Percentiles rank a stretch among this genome's conserved stretches.
Conservation (phyloP, 1,140 invertebrate genomes). For the Drosophila arawakana region DNA sequence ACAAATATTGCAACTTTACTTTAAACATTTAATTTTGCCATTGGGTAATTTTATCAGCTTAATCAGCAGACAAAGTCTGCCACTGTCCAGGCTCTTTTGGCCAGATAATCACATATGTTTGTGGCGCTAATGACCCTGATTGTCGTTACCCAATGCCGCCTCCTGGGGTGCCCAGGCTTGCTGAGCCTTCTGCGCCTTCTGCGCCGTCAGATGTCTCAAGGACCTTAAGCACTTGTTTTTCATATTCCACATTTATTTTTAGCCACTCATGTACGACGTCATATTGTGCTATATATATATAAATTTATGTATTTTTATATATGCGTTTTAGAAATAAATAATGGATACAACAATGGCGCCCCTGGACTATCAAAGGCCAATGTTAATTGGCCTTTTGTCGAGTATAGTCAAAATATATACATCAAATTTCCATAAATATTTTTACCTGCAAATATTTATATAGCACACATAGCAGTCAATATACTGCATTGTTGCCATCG, state of each 20-base stretch:
- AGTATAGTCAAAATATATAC: slow-evolving; percentile 41
- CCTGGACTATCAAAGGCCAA: slow-evolving; percentile 66
- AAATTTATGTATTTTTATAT: slow-evolving; percentile 36
- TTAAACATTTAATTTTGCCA: slow-evolving; percentile 38
- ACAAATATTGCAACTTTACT: slow-evolving; percentile 12
- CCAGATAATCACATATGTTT: slow-evolving; percentile 31
- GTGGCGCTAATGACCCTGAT: slow-evolving; percentile 41
- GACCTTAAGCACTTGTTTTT: slow-evolving; percentile 38
- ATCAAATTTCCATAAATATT: slow-evolving; percentile 38
- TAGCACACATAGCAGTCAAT: slow-evolving; percentile 3
- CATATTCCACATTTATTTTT: slow-evolving; percentile 60
- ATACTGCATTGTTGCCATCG: slow-evolving; percentile 1
- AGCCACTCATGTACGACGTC: slow-evolving; percentile 50
- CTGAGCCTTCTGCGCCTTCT: slow-evolving; percentile 18
- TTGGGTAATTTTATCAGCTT: neutral
- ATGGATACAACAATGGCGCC: slow-evolving; percentile 48
- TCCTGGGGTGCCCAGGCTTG: slow-evolving; percentile 9
- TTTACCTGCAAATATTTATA: slow-evolving; percentile 51
- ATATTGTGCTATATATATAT: slow-evolving; percentile 40
- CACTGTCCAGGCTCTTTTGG: slow-evolving; percentile 13
- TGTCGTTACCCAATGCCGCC: slow-evolving; percentile 24
- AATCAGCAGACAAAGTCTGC: slow-evolving; percentile 27
- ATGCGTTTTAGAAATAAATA: slow-evolving; percentile 18
- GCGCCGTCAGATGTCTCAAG: slow-evolving; percentile 35
- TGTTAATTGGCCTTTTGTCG: slow-evolving; percentile 68